Evolutionary conservation across 2,888 invertebrate species (phyloP).

Genomic region (Perizoma affinitatum): DNA sequence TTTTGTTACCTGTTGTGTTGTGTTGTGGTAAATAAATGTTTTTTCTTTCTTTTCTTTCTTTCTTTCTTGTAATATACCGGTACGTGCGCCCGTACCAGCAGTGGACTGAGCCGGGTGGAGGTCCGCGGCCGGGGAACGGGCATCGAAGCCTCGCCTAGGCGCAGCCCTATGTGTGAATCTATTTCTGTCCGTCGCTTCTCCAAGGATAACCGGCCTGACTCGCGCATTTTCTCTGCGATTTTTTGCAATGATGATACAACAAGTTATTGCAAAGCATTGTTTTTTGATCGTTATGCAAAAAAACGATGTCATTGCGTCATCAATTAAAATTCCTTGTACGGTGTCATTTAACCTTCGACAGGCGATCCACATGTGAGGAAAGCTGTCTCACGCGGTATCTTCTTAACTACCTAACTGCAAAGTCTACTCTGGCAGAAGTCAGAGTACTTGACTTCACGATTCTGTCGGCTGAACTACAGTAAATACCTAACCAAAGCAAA

Average conservation of each 20-base stretch:
- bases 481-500: constrained; percentile 2
- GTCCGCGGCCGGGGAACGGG: constrained; percentile 11
- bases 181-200: constrained; percentile 32
- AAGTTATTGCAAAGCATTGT: constrained; percentile 57
- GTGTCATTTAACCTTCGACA: constrained; percentile 51
- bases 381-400: not conserved
- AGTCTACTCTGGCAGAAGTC: not conserved
- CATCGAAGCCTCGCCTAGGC: constrained; percentile 27
- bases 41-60: too few species aligned
- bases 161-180: constrained; percentile 28
- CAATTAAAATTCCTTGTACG: constrained; percentile 62
- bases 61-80: too few species aligned
- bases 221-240: constrained; percentile 40
- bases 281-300: constrained; percentile 61
- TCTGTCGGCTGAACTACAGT: too few species aligned
- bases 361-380: constrained; percentile 19
- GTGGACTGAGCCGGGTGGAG: constrained; percentile 12
- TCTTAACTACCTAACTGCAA: not conserved
- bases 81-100: constrained; percentile 4
- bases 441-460: not conserved
- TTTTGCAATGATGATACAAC: constrained; percentile 56
- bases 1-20: too few species aligned
- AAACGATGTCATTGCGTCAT: constrained; percentile 71
- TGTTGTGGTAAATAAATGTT: too few species aligned
- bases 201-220: constrained; percentile 54